A percentile compares a stretch with the other conserved stretches of the same genome.
Evolutionary conservation across 2,113 vertebrate genomes (phyloP).

Genomic region (Falcunculus frontatus): DNA sequence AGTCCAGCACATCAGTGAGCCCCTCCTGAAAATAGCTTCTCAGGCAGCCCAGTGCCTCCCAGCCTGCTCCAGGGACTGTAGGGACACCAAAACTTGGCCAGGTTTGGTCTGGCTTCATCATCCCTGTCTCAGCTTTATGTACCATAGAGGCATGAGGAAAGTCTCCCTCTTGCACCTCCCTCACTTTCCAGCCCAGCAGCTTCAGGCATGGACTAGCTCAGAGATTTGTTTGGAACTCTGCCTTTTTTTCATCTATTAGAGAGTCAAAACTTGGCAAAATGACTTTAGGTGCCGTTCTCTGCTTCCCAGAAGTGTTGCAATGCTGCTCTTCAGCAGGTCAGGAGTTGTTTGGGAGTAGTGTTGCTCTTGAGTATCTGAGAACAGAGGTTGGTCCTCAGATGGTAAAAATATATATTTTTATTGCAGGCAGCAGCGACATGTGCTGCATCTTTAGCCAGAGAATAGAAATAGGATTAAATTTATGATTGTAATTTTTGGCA

Average conservation of each 20-base stretch:
- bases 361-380: not conserved
- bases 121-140: not conserved
- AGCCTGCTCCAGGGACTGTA: not conserved
- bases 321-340: not conserved
- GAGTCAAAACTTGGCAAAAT: not conserved
- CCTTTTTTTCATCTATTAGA: not conserved
- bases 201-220: not conserved
- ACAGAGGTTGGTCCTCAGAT: not conserved
- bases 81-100: not conserved
- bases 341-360: not conserved
- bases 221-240: not conserved
- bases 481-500: not conserved
- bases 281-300: not conserved
- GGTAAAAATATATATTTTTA: not conserved
- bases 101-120: not conserved
- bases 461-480: not conserved
- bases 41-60: not conserved
- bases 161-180: rapidly evolving
- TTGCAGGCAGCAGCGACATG: not conserved
- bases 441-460: not conserved
- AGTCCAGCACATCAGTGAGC: not conserved
- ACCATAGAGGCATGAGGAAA: not conserved
- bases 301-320: not conserved
- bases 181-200: not conserved
- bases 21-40: not conserved